phyloP scores from a whole-genome alignment of 2,797 vertebrate species.

The Gallinago nigripennis region DNA sequence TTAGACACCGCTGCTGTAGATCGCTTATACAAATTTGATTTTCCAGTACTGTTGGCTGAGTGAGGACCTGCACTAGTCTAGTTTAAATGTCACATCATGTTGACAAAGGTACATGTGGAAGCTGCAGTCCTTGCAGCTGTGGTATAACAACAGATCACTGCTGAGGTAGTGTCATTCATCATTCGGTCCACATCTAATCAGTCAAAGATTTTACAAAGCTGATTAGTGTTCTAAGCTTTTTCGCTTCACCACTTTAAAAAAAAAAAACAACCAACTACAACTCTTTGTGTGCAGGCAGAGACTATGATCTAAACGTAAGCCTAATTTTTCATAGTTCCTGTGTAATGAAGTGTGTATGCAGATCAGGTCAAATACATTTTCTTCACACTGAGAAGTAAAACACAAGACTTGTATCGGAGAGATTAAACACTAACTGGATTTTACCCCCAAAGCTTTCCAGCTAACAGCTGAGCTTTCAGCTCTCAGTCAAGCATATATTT shows the following conservation, averaged over 20 bases:
- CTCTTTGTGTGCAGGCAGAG: background rate
- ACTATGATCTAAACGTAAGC: background rate
- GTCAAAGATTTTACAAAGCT: constrained; percentile 29
- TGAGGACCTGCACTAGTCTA: background rate
- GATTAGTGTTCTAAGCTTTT: constrained; percentile 5
- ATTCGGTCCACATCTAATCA: background rate
- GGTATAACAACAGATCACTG: background rate
- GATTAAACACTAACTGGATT: background rate
- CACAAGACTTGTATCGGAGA: background rate
- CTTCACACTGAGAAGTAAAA: background rate
- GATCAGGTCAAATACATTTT: background rate
- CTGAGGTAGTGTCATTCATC: background rate
- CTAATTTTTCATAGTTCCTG: constrained; percentile 1
- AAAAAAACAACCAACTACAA: background rate
- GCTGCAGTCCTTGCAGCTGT: background rate
- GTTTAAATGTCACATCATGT: background rate
- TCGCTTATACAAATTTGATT: background rate
- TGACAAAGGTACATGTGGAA: background rate
- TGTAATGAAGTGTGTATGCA: background rate
- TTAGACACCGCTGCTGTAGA: background rate
- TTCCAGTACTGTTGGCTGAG: background rate
- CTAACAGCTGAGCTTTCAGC: background rate
- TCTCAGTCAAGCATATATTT: background rate
- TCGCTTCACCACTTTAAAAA: background rate
- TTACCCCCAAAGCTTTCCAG: background rate